Base-by-base conservation (phyloP, 64 coral and sea anemone genomes). In the Acropora tenuis region DNA sequence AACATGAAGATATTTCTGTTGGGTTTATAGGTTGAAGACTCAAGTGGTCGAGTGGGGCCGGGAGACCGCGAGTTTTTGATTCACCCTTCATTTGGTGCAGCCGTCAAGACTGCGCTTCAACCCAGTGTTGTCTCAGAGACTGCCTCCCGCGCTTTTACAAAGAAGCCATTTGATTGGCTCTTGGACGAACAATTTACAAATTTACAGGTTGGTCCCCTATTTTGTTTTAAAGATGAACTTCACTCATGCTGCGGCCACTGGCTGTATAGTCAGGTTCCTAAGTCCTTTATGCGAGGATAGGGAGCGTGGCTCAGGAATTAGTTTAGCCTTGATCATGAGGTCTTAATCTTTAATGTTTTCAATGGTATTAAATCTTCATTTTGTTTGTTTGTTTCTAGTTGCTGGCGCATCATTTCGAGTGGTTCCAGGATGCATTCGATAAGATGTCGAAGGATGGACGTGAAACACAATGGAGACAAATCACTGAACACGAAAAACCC, bases 121-220 rank as follows among this genome's bases (percentile, higher is more conserved):
- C 97, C 94, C 63, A 91, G 43, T 58, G 60, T 87, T 53, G 13
- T 96, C 1, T 91, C 91, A 11, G 91, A 95, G 3, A 73, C 91
- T 43, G 73, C 78, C 5, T 96, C 92, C 30, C 83, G 89, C 43
- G 94, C 84, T 19, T 78, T 79, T 16, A 55, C 82, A 30, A 99
- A 99, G 47, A 99, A 99, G 79, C 97, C 97, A 18, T 99, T 99
- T 92, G 97, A 99, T 88, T 99, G 97, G 97, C 88, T 99, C 84
- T 88, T 86, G 12, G 97, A 99, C 74, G 97, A 99, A 53, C 97
- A 99, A n/a, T 96, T 80, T 19, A 79, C 88, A 1, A 88, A 91
- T 58, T 58, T 99, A 20, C 97, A 99, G 88, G 97, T 96, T 79
- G 15, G 74, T 96, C 8, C 15, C 10, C 45, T 63, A 55, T 42